Evolutionary conservation across 2,113 vertebrate genomes (phyloP).

Genomic region (Rousettus leschenaultii): DNA sequence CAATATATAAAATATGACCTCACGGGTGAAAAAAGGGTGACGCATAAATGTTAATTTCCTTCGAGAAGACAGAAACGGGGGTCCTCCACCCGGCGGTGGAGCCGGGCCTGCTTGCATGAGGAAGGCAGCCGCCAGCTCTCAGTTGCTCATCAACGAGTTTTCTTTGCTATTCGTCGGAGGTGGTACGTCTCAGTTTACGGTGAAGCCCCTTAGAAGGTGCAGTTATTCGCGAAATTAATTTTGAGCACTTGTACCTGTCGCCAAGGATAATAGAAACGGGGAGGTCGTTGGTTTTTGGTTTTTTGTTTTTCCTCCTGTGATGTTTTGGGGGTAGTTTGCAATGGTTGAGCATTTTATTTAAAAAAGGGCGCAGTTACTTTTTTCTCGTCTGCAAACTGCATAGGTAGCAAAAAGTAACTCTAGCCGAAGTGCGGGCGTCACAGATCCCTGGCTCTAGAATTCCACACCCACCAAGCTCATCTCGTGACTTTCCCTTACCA

Average conservation of each 20-base stretch:
- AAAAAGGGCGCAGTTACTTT: not conserved
- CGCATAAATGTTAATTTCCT: not conserved
- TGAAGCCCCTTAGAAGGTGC: not conserved
- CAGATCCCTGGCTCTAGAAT: not conserved
- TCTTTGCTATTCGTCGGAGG: not conserved
- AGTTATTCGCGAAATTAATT: slow-evolving; percentile 52
- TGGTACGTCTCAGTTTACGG: not conserved
- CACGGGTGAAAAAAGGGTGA: accelerated
- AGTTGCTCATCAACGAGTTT: not conserved
- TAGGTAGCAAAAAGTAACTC: not conserved
- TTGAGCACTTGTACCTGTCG: slow-evolving; percentile 16
- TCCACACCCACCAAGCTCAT: not conserved
- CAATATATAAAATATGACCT: not conserved
- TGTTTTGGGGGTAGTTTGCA: slow-evolving; percentile 32
- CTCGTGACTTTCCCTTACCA: not conserved
- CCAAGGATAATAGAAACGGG: not conserved
- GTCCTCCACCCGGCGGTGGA: too few species aligned
- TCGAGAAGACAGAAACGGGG: not conserved
- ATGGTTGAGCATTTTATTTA: slow-evolving; percentile 8
- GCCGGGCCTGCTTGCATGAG: not conserved
- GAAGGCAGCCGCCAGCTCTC: not conserved
- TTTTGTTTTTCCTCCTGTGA: not conserved
- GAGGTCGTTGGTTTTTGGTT: not conserved
- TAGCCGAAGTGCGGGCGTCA: not conserved
- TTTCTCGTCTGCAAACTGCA: not conserved